phyloP scores from a whole-genome alignment of 2,113 vertebrate genomes.

The Prionailurus bengalensis region DNA sequence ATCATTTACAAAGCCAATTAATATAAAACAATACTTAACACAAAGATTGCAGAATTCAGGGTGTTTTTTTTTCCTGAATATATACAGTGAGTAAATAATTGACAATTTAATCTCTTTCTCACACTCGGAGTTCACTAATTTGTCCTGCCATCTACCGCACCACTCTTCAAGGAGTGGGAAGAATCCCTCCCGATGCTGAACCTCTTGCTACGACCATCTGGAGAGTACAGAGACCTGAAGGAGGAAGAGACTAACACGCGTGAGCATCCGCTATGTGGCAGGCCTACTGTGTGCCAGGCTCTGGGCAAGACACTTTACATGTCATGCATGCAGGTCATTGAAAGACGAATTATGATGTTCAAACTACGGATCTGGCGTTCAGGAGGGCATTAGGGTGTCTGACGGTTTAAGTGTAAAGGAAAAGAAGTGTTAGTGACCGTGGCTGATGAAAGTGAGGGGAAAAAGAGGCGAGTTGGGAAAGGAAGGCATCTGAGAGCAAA shows the following conservation, averaged over 20 bases:
- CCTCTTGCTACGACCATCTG: neutral
- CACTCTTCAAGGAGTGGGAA: neutral
- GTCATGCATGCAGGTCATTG: neutral
- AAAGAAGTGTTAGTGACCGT: neutral
- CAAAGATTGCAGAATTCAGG: neutral
- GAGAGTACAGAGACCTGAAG: neutral
- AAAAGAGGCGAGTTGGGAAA: neutral
- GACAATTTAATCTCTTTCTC: neutral
- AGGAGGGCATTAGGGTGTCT: too few relatives aligned
- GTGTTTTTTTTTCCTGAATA: neutral
- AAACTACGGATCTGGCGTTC: neutral
- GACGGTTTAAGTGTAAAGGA: neutral
- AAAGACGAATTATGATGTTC: neutral
- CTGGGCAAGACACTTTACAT: neutral
- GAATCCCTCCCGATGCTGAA: neutral
- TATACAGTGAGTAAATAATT: neutral
- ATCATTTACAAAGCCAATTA: slow-evolving; percentile 3
- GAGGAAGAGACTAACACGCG: neutral
- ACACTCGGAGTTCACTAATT: neutral
- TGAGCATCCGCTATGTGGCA: neutral
- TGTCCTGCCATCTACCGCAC: neutral
- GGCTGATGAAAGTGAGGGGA: neutral
- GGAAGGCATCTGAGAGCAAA: neutral
- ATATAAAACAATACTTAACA: neutral
- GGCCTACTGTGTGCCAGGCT: slow-evolving; percentile 8